Base-by-base conservation (phyloP, 35 echinoderm and acorn worm species). In the Anneissia japonica region DNA sequence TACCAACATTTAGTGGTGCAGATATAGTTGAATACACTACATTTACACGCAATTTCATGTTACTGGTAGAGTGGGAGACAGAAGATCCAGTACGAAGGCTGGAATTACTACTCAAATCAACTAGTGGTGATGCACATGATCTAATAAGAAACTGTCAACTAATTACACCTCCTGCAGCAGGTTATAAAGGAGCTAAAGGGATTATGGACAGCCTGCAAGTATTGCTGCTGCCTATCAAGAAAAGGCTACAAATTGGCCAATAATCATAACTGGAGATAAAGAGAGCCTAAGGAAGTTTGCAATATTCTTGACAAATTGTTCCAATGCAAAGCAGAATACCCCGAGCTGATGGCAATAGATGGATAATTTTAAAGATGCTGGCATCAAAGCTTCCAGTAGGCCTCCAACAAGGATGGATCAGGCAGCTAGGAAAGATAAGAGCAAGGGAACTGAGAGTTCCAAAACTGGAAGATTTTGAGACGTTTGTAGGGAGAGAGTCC, bases 401-500 rank as follows among this genome's bases (percentile, higher is more conserved):
- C 35, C 74, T 91, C 0, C 76, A 91, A 26, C 89, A 91, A 38
- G 74, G 72, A 37, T 87, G 84, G 90, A 91, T 91, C 0, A 81
- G 45, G 3, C 37, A 82, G 35, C 55, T 87, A 19, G 90, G 79
- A 3, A 34, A 45, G 11, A 33, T 91, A n/a, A 72, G 43, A 78
- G 75, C 85, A 26, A 33, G 9, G 31, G n/a, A 89, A 46, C 28
- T n/a, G n/a, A n/a, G n/a, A n/a, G n/a, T n/a, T n/a, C n/a, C n/a
- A n/a, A n/a, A n/a, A n/a, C n/a, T 86, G 21, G 46, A 91, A 29
- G 83, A 91, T 46, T 91, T 91, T 91, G 55, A 91, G 30, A 37
- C 55, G 16, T 91, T 91, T 81, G 89, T 91, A 16, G 46, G 89
- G 10, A 37, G 86, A 30, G 3, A 26, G 0, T 55, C 83, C 36